Evolutionary conservation across 2,888 invertebrate species (phyloP).

Genomic region (Seira musarum): DNA sequence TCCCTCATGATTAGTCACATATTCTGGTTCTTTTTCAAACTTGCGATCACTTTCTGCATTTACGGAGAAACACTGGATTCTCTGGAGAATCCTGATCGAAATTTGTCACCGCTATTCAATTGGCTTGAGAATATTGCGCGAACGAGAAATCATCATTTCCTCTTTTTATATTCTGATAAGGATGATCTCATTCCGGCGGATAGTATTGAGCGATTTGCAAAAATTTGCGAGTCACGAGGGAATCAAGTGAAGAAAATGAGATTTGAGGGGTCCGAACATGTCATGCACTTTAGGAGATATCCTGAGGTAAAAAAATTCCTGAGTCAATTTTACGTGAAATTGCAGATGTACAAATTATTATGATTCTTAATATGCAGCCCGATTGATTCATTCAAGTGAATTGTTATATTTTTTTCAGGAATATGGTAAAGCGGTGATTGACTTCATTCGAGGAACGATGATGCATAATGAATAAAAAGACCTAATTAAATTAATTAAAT

Average conservation of each 20-base stretch:
- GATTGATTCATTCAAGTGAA: constrained; percentile 11
- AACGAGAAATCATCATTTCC: constrained; percentile 61
- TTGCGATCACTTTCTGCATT: constrained; percentile 57
- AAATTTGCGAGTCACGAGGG: constrained; percentile 52
- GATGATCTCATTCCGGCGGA: constrained; percentile 79
- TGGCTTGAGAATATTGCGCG: constrained; percentile 64
- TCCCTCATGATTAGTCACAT: constrained; percentile 59
- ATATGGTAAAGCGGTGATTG: constrained; percentile 50
- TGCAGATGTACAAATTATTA: not conserved
- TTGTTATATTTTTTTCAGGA: constrained; percentile 48
- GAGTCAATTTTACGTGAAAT: not conserved
- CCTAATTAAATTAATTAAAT: too few species aligned
- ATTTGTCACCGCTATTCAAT: constrained; percentile 59
- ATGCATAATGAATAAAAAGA: too few species aligned
- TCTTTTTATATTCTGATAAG: constrained; percentile 81
- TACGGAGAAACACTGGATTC: constrained; percentile 74
- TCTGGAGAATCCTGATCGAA: constrained; percentile 74
- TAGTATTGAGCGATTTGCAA: constrained; percentile 65
- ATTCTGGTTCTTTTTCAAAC: constrained; percentile 63
- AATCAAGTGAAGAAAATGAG: constrained; percentile 62
- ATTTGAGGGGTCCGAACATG: constrained; percentile 83
- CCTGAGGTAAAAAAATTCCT: constrained; percentile 73
- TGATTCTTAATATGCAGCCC: not conserved
- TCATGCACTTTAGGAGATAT: constrained; percentile 80
- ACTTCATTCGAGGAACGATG: constrained; percentile 59